Conservation (phyloP, 2,888 invertebrate species). For the Bugulina stolonifera region DNA sequence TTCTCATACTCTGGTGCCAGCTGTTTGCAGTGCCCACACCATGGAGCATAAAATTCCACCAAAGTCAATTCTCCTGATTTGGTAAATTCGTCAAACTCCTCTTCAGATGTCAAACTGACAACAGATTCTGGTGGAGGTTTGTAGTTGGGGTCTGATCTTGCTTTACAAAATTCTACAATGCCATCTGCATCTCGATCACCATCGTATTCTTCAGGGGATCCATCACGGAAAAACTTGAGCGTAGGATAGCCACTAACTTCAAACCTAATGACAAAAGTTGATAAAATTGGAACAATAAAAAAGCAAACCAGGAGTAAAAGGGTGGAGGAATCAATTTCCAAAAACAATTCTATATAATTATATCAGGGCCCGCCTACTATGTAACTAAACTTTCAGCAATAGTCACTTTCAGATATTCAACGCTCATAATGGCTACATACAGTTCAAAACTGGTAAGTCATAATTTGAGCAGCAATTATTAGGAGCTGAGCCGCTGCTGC, state of each 20-base stretch:
- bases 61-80: constrained; percentile 55
- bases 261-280: too few relatives aligned
- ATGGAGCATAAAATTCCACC: constrained; percentile 61
- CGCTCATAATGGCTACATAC: too few relatives aligned
- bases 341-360: too few relatives aligned
- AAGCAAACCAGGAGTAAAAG: too few relatives aligned
- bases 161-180: constrained; percentile 57
- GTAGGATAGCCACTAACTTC: constrained; percentile 58
- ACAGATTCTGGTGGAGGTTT: constrained; percentile 58
- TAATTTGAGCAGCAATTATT: too few relatives aligned
- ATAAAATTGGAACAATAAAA: too few relatives aligned
- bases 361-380: too few relatives aligned
- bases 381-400: too few relatives aligned
- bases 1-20: constrained; percentile 57
- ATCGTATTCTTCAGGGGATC: constrained; percentile 42
- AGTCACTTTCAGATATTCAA: too few relatives aligned
- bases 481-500: too few relatives aligned
- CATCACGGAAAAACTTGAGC: constrained; percentile 53
- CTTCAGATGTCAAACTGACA: constrained; percentile 51
- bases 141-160: constrained; percentile 56
- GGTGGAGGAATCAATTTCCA: too few relatives aligned
- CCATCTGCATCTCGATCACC: constrained; percentile 45
- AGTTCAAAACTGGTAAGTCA: too few relatives aligned
- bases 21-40: constrained; percentile 58
- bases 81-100: constrained; percentile 52